Base-by-base conservation (phyloP, 2,797 vertebrate species). In the Echiichthys vipera region DNA sequence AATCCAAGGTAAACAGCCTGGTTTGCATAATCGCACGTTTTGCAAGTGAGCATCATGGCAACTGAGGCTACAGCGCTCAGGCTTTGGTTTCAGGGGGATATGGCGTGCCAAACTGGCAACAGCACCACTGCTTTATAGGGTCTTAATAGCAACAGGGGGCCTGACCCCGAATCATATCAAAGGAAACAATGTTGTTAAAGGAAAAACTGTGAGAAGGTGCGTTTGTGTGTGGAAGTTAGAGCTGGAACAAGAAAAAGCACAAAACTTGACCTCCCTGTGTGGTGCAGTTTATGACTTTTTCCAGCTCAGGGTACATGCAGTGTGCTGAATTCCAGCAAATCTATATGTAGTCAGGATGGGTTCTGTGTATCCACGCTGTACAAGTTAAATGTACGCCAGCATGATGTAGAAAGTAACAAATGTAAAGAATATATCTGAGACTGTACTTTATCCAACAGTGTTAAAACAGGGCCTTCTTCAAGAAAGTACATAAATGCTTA, bases 1-100 rank as follows among this genome's bases (percentile, higher is more conserved):
- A 93, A 95, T 95, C 84, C 86, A 93, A 94, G 89, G 91, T 94
- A 95, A 95, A 94, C 91, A 94, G 88, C 88, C 87, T 86, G 73
- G 71, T 91, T 92, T 86, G 85, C 89, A 89, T 87, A 86, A 85
- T 92, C 80, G 76, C 9, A 53, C 70, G 30, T 87, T 93, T 94
- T 91, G 89, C 74, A 91, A 90, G 85, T 56, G 74, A 32, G 65
- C 57, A 66, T 77, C 5, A 18, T 27, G 43, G 68, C 34, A 40
- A 65, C 17, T 6, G 27, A 46, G 50, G 71, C 55, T 62, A 62
- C 62, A 22, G 67, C 3, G 36, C 59, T 63, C 27, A 10, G 57
- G 74, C 68, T 83, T 72, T 65, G 72, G 77, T 83, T 85, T 85
- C 82, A 76, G 75, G 68, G 70, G 69, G 68, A 80, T 69, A 70